A percentile compares a stretch with the other conserved stretches of the same genome.
phyloP scores from a whole-genome alignment of 1,140 invertebrate genomes.

The Samia ricini region DNA sequence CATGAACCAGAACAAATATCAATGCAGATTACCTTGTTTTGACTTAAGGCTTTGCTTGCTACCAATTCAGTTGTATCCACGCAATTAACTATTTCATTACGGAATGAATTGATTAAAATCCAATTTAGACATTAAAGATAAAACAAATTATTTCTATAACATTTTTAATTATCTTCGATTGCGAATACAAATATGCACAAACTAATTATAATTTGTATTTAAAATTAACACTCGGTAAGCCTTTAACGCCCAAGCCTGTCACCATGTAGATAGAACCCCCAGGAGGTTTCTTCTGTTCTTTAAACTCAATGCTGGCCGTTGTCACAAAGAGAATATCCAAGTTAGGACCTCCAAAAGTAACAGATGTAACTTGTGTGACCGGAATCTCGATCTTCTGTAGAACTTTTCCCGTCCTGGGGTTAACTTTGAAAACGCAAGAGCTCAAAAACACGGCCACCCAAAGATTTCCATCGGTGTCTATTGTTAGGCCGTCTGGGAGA shows the following conservation, averaged over 20 bases:
- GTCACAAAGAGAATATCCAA: slow-evolving; percentile 88
- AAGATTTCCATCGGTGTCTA: slow-evolving; percentile 84
- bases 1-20: no score
- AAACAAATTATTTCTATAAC: no score
- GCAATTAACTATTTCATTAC: no score
- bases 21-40: no score
- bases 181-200: no score
- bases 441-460: slow-evolving; percentile 84
- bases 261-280: slow-evolving; percentile 21
- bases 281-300: slow-evolving; percentile 8
- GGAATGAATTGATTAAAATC: no score
- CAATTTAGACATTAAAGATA: no score
- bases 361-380: slow-evolving; percentile 85
- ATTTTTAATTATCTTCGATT: no score
- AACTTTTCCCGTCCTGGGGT: slow-evolving; percentile 65
- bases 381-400: slow-evolving; percentile 81
- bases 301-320: slow-evolving; percentile 23
- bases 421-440: slow-evolving; percentile 56
- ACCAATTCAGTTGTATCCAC: no score
- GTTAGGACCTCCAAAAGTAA: slow-evolving; percentile 88
- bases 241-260: slow-evolving; percentile 22
- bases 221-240: slow-evolving; percentile 20
- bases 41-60: no score
- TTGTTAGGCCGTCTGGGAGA: slow-evolving; percentile 85
- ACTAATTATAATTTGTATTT: no score